Evolutionary conservation across 2,888 invertebrate genomes (phyloP).

Genomic region (Polydrusus cervinus): DNA sequence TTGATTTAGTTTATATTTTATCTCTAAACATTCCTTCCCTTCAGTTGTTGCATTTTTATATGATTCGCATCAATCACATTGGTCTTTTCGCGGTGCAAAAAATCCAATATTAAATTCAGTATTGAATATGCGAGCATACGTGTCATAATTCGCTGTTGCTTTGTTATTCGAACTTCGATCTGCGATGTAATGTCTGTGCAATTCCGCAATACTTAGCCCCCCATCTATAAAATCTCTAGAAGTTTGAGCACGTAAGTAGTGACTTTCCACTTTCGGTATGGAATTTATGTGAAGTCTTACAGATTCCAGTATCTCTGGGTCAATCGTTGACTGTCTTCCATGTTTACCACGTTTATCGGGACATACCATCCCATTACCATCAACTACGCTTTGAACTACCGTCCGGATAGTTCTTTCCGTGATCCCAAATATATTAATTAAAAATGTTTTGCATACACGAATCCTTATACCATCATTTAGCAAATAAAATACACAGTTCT

Average conservation of each 20-base stretch:
- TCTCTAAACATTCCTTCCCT: constrained; percentile 26
- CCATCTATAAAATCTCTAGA: constrained; percentile 35
- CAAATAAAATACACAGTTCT: constrained; percentile 14
- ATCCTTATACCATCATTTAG: constrained; percentile 18
- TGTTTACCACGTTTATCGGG: constrained; percentile 41
- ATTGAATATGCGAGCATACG: constrained; percentile 18
- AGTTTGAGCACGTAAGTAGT: constrained; percentile 26
- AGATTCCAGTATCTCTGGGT: constrained; percentile 3
- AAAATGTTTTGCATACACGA: too few species aligned
- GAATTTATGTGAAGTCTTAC: constrained; percentile 19
- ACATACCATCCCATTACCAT: constrained; percentile 12
- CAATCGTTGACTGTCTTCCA: constrained; percentile 21
- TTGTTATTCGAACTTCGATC: background rate
- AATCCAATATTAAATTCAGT: constrained; percentile 31
- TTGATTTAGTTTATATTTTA: too few species aligned
- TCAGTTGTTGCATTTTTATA: constrained; percentile 15
- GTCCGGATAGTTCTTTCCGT: too few species aligned
- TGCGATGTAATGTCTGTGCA: constrained; percentile 16
- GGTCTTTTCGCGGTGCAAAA: too few species aligned
- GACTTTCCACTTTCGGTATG: constrained; percentile 39
- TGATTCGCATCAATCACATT: constrained; percentile 2
- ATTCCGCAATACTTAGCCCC: constrained; percentile 10
- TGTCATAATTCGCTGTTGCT: constrained; percentile 8
- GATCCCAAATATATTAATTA: too few species aligned
- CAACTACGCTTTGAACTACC: too few species aligned